Conservation (phyloP, 2,113 vertebrate genomes). For the Gavialis gangeticus region DNA sequence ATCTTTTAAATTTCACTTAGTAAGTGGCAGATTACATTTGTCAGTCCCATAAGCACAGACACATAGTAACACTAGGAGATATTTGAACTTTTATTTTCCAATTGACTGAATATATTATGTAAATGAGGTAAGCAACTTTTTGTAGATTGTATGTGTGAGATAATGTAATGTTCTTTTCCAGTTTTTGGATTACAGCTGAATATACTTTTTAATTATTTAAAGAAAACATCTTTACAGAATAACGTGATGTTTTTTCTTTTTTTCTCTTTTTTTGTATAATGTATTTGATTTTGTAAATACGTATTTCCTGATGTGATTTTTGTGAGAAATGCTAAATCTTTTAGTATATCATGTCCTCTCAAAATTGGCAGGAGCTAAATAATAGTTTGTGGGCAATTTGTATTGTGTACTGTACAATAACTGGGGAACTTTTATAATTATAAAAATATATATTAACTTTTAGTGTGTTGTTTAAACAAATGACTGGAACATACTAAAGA, state of each 20-base stretch:
- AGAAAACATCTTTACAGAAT: constrained; percentile 87
- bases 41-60: constrained; percentile 86
- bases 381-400: constrained; percentile 89
- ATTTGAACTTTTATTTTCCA: constrained; percentile 82
- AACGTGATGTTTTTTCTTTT: constrained; percentile 79
- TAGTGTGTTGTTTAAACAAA: constrained; percentile 91
- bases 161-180: constrained; percentile 90
- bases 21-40: constrained; percentile 87
- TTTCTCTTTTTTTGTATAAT: constrained; percentile 84
- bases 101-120: constrained; percentile 87
- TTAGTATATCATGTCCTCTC: constrained; percentile 90
- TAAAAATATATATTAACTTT: constrained; percentile 92
- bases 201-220: constrained; percentile 92
- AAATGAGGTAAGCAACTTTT: constrained; percentile 87
- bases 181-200: constrained; percentile 89
- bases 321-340: constrained; percentile 91
- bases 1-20: constrained; percentile 88
- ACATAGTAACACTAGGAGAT: constrained; percentile 83
- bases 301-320: constrained; percentile 92
- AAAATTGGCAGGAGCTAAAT: constrained; percentile 88
- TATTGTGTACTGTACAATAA: constrained; percentile 91
- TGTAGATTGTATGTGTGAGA: constrained; percentile 89
- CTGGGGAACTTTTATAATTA: constrained; percentile 90
- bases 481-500: constrained; percentile 91
- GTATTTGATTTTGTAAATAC: constrained; percentile 92